These are phyloP conservation scores for Brenthis hecate DNA, from an alignment of 2,888 invertebrate genomes.

Conservation along the genomic window DNA sequence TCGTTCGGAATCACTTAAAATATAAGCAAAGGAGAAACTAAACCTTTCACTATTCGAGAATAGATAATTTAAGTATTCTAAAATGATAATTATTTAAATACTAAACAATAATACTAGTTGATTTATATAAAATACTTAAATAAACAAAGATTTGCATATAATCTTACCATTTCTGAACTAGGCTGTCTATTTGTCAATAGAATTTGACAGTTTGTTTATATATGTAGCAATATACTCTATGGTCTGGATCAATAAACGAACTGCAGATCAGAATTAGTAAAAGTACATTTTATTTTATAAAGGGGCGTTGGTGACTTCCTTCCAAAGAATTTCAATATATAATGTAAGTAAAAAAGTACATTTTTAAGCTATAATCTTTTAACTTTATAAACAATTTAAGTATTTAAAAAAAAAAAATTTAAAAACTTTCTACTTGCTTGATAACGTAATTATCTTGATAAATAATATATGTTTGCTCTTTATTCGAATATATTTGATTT, in stretches of 20 bases:
- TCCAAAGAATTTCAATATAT: neutral
- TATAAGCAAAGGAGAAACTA: too few relatives aligned
- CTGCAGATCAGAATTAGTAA: neutral
- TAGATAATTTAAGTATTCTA: too few relatives aligned
- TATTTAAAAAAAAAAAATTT: neutral
- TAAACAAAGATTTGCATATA: too few relatives aligned
- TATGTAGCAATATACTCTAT: too few relatives aligned
- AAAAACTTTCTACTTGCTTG: conserved; percentile 7
- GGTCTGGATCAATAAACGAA: conserved; percentile 19
- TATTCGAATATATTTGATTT: neutral
- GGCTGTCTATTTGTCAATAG: neutral
- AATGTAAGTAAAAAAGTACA: conserved; percentile 1
- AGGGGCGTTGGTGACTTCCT: conserved; percentile 17
- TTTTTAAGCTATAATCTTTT: neutral
- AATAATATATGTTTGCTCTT: neutral
- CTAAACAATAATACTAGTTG: too few relatives aligned
- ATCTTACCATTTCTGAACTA: neutral
- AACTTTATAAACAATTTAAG: neutral
- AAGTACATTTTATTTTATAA: conserved; percentile 3
- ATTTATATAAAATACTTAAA: too few relatives aligned
- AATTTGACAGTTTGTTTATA: conserved; percentile 24
- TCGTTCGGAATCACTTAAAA: neutral
- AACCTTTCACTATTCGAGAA: too few relatives aligned
- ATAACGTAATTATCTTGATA: conserved; percentile 10
- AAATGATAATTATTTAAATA: too few relatives aligned